Base-by-base conservation (phyloP, 2,797 vertebrate species). In the Spinus pinus region DNA sequence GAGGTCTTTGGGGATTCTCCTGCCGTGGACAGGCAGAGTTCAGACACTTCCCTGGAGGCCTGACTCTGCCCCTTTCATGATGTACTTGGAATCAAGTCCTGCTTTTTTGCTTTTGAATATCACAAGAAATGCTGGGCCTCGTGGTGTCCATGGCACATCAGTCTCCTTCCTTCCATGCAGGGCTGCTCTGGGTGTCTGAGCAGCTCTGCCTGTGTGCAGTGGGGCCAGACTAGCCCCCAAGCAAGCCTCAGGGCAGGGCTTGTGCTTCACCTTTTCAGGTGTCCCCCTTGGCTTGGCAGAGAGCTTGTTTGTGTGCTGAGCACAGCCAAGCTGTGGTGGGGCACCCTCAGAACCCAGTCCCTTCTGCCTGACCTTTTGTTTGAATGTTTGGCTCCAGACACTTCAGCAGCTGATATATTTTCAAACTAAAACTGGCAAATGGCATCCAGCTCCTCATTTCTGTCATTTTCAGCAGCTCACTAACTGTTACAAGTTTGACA, bases 401-500 rank as follows among this genome's bases (percentile, higher is more conserved):
- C 7, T 69, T 35, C 7, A 25, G 37, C 24, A 42, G 11, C 8
- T 37, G 56, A 33, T 58, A 5, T 1, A 28, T 54, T 62, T 65
- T 42, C 37, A 41, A 44, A 62, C 7, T 39, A 30, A 56, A 37
- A 69, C 28, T 4, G 23, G 50, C 30, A 56, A 3, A 7, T 22
- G 37, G n/a, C 41, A 35, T 30, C 54, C 28, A 47, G 0, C 28
- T 54, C 21, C 31, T 71, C 21, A 41, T 35, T 92, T 56, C 33
- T 49, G 2, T 30, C 4, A 19, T 60, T 86, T 91, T 71, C 51
- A 57, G 41, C 46, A 85, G 3, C 7, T 58, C 27, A 56, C 27
- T 53, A 39, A 23, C 51, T 42, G 2, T 31, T 47, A 1, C 0
- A 1, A 82, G 57, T 53, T 49, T 90, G 75, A 41, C 0, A 0